Conservation (phyloP, 2,797 vertebrate species). For the Fistularia tabacaria region DNA sequence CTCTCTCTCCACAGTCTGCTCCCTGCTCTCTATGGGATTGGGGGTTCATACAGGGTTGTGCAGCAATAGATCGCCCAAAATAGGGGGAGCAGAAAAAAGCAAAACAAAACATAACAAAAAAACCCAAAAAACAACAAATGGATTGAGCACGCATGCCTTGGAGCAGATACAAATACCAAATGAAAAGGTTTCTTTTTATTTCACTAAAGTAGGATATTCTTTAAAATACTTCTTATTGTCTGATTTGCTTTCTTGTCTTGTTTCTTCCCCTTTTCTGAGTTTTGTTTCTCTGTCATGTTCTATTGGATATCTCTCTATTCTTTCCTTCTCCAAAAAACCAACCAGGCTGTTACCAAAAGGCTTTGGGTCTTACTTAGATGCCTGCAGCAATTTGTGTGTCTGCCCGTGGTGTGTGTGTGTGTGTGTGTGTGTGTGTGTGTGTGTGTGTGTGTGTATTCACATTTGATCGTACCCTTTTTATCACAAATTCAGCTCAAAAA, state of each 20-base stretch:
- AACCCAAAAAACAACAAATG: neutral
- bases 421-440: constrained; percentile 6
- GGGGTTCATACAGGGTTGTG: constrained; percentile 28
- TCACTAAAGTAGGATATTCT: no score
- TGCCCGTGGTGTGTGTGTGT: neutral
- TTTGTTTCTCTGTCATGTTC: constrained; percentile 15
- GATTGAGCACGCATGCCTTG: neutral
- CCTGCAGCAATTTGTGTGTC: constrained; percentile 2
- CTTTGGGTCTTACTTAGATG: constrained; percentile 1
- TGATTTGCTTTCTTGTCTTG: neutral
- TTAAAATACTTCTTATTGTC: no score
- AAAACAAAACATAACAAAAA: neutral
- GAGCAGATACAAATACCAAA: constrained; percentile 1
- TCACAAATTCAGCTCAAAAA: constrained; percentile 45
- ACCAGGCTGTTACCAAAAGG: constrained; percentile 17
- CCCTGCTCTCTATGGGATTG: constrained; percentile 37
- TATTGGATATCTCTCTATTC: constrained; percentile 22
- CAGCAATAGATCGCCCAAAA: constrained; percentile 46
- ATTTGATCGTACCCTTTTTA: neutral
- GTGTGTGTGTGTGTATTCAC: neutral
- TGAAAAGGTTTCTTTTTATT: no score
- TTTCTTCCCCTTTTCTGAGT: constrained; percentile 7
- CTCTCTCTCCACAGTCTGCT: constrained; percentile 18
- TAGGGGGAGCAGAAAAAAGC: constrained; percentile 20
- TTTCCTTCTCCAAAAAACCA: constrained; percentile 8